Evolutionary conservation across 2,797 vertebrate species (phyloP).

Genomic region (Urosaurus nigricauda): DNA sequence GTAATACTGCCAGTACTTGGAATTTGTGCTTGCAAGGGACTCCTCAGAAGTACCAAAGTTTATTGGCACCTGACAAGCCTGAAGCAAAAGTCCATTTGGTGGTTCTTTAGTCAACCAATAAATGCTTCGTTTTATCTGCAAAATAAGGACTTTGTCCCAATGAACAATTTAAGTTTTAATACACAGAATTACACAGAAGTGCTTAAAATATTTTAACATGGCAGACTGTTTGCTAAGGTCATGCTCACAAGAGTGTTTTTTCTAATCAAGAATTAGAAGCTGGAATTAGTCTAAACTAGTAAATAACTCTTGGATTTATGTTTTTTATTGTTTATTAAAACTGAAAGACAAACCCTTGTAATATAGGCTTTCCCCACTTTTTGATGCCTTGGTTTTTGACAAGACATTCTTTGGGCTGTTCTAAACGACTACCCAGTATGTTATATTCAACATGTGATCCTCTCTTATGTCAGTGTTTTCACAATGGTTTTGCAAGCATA

Average conservation of each 20-base stretch:
- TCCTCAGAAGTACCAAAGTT: background rate
- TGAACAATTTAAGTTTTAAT: background rate
- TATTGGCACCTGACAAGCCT: background rate
- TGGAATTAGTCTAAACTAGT: background rate
- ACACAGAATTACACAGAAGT: background rate
- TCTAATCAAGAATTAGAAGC: background rate
- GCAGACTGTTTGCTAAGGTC: background rate
- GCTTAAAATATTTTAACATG: background rate
- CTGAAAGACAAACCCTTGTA: background rate
- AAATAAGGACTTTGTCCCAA: background rate
- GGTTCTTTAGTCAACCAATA: background rate
- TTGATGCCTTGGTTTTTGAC: too few relatives aligned
- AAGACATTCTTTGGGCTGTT: too few relatives aligned
- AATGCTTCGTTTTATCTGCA: background rate
- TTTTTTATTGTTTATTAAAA: constrained; percentile 3
- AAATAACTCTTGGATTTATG: background rate
- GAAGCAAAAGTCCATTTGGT: background rate
- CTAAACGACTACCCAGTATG: too few relatives aligned
- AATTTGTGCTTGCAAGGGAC: background rate
- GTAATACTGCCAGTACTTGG: background rate
- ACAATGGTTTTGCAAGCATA: too few relatives aligned
- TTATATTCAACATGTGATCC: too few relatives aligned
- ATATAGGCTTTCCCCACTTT: background rate
- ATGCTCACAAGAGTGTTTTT: background rate
- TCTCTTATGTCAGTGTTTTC: too few relatives aligned